Conservation (phyloP, 2,797 vertebrate species). For the Anableps anableps region DNA sequence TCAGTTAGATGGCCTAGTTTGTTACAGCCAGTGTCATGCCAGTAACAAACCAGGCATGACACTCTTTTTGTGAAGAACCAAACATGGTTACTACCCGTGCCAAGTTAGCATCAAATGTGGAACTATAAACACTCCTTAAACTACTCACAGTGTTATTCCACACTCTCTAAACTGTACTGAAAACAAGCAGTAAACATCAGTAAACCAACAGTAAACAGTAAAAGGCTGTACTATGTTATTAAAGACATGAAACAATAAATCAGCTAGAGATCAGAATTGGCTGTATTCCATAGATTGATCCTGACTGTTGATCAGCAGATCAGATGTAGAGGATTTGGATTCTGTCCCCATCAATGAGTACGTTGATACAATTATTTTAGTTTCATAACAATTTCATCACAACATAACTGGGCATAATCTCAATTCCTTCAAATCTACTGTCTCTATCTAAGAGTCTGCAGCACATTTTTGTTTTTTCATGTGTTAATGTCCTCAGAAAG, state of each 20-base stretch:
- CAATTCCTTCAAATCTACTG: constrained; percentile 1
- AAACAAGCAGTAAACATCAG: too few species aligned
- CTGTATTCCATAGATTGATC: neutral
- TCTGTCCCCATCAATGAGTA: neutral
- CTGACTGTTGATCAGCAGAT: neutral
- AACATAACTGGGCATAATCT: neutral
- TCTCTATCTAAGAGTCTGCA: neutral
- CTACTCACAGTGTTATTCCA: too few species aligned
- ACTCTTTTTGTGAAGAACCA: too few species aligned
- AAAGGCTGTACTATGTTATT: too few species aligned
- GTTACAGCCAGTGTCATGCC: too few species aligned
- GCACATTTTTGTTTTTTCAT: neutral
- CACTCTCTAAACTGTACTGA: too few species aligned
- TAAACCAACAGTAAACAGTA: too few species aligned
- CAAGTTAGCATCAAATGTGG: too few species aligned
- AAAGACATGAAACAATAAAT: neutral
- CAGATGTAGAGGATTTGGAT: neutral
- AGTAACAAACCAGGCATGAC: too few species aligned
- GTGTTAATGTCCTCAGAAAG: neutral
- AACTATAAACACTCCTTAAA: too few species aligned
- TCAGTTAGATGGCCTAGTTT: too few species aligned
- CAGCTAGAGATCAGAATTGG: neutral
- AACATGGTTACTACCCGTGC: too few species aligned
- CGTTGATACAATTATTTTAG: neutral
- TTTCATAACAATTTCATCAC: neutral